Conservation (phyloP, 2,888 invertebrate species). For the Thalpophila matura region DNA sequence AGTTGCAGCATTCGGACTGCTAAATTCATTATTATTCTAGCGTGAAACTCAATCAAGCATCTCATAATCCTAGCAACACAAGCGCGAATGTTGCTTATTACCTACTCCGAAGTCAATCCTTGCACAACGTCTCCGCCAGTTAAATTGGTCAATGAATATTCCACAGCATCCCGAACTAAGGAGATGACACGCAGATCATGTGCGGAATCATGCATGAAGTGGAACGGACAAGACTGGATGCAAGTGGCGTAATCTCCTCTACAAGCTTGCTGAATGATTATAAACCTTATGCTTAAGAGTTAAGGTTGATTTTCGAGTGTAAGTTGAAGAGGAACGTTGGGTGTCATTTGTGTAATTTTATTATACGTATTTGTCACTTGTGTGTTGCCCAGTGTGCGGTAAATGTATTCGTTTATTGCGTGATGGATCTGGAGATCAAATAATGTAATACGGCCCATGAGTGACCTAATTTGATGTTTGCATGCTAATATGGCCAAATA, state of each 20-base stretch:
- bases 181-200: constrained; percentile 62
- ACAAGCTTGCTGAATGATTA: constrained; percentile 5
- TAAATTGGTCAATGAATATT: constrained; percentile 64
- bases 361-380: constrained; percentile 41
- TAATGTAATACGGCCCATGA: neutral
- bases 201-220: constrained; percentile 64
- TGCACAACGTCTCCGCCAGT: constrained; percentile 43
- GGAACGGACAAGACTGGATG: constrained; percentile 51
- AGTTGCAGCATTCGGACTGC: too few relatives aligned
- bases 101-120: constrained; percentile 41
- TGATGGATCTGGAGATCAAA: constrained; percentile 17
- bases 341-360: constrained; percentile 34
- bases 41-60: constrained; percentile 17
- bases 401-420: constrained; percentile 15
- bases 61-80: neutral
- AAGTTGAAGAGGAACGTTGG: neutral
- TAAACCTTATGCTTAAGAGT: neutral
- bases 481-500: neutral
- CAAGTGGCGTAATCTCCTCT: constrained; percentile 39
- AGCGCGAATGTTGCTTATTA: constrained; percentile 29
- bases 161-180: constrained; percentile 48
- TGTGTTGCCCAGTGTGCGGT: constrained; percentile 27
- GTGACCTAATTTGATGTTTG: constrained; percentile 3
- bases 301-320: constrained; percentile 9
- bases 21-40: neutral